A percentile compares a stretch with the other conserved stretches of the same genome.
Evolutionary conservation across 2,113 vertebrate species (phyloP).

Genomic region (Seriola quinqueradiata): DNA sequence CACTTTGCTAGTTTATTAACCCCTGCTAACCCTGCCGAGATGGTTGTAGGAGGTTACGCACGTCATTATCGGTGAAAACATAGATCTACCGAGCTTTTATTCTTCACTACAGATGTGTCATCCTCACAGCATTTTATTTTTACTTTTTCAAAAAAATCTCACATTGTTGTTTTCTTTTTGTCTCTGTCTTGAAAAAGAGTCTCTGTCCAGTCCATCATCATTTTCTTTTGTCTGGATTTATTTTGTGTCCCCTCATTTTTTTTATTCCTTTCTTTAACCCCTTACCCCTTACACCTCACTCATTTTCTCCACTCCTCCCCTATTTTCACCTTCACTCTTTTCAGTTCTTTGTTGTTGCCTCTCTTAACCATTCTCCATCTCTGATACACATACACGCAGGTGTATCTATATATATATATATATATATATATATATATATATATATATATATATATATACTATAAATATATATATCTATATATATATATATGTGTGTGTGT

Average conservation of each 20-base stretch:
- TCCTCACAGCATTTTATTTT: background rate
- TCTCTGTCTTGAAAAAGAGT: background rate
- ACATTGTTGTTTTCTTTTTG: background rate
- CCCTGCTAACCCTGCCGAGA: slow-evolving; percentile 35
- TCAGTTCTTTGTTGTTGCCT: background rate
- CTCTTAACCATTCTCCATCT: background rate
- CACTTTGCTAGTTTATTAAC: slow-evolving; percentile 62
- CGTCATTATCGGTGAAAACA: background rate
- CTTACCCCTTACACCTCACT: background rate
- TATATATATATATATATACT: too few relatives aligned
- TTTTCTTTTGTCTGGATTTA: background rate
- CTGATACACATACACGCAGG: background rate
- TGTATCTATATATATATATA: too few relatives aligned
- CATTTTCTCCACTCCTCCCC: background rate
- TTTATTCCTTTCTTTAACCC: background rate
- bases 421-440: too few relatives aligned
- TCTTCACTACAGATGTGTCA: background rate
- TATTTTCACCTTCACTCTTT: background rate
- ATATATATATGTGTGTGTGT: too few relatives aligned
- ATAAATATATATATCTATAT: too few relatives aligned
- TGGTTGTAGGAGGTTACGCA: background rate
- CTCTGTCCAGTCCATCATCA: background rate
- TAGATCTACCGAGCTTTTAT: background rate
- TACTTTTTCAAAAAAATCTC: background rate
- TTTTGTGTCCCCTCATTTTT: background rate